Evolutionary conservation across 2,888 invertebrate genomes (phyloP).

Genomic region (Therioaphis trifolii): DNA sequence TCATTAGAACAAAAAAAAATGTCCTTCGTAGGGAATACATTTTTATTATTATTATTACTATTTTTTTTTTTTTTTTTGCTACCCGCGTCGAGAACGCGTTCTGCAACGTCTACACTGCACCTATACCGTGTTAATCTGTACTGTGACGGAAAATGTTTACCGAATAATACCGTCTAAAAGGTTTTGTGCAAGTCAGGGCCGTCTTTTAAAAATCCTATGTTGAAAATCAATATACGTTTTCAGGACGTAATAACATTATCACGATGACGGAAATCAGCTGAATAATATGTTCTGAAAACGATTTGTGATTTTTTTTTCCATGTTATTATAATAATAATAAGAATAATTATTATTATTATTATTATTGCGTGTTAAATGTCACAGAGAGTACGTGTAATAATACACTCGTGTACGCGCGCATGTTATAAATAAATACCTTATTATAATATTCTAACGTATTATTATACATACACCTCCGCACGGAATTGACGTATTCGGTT

Average conservation of each 20-base stretch:
- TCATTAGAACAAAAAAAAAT: not conserved
- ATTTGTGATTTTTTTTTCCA: not conserved
- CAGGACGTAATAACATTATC: not conserved
- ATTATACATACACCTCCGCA: not conserved
- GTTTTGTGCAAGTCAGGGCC: not conserved
- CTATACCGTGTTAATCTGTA: not conserved
- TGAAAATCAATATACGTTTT: not conserved
- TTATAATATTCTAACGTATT: not conserved
- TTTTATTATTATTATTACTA: not conserved
- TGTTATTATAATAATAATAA: too few relatives aligned
- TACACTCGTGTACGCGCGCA: not conserved
- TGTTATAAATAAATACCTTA: not conserved
- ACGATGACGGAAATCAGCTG: not conserved
- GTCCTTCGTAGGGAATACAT: slow-evolving; percentile 22
- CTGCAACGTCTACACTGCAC: not conserved
- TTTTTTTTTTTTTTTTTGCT: too few relatives aligned
- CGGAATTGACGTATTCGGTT: slow-evolving; percentile 7
- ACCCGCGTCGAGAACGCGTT: not conserved
- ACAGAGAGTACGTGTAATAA: not conserved
- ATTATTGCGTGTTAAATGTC: not conserved
- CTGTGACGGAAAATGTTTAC: not conserved
- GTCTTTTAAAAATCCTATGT: not conserved
- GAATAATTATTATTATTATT: too few relatives aligned
- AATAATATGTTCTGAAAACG: not conserved
- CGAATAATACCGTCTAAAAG: not conserved